These are phyloP conservation scores for Lacanobia wlatinum DNA, from an alignment of 2,888 invertebrate genomes.

Conservation along the genomic window DNA sequence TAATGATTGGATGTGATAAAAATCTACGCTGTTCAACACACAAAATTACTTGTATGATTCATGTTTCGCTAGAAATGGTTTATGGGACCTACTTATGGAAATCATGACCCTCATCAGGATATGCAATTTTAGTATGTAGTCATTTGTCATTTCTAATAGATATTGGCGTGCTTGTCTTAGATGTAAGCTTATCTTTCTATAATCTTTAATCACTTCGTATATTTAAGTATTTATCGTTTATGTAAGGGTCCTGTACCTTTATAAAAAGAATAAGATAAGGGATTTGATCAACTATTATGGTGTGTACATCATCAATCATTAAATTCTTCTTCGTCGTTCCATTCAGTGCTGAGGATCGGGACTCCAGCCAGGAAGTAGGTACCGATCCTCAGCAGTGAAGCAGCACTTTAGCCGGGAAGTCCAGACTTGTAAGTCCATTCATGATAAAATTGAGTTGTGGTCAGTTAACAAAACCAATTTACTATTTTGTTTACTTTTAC, in stretches of 20 bases:
- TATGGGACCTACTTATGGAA: conserved; percentile 41
- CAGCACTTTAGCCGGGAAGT: no score
- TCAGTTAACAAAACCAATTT: conserved; percentile 5
- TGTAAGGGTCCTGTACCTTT: no score
- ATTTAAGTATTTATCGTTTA: no score
- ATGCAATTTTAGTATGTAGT: conserved; percentile 23
- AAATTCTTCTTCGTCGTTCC: neutral
- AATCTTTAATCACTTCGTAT: neutral
- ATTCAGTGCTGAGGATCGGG: neutral
- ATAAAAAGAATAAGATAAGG: neutral
- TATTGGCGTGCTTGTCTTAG: neutral
- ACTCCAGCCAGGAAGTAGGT: neutral
- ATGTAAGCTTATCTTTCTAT: conserved; percentile 5
- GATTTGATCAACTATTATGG: neutral
- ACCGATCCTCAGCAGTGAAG: neutral
- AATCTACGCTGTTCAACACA: conserved; percentile 42
- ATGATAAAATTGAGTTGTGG: conserved; percentile 7
- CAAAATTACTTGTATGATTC: conserved; percentile 50
- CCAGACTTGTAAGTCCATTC: neutral
- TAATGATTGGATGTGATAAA: conserved; percentile 53
- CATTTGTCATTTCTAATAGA: conserved; percentile 20
- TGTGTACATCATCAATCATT: neutral
- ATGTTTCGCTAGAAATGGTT: conserved; percentile 45
- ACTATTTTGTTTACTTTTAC: neutral
- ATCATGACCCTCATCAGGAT: conserved; percentile 24